phyloP scores from a whole-genome alignment of 2,888 invertebrate genomes.

The Cyrtodaria siliqua region DNA sequence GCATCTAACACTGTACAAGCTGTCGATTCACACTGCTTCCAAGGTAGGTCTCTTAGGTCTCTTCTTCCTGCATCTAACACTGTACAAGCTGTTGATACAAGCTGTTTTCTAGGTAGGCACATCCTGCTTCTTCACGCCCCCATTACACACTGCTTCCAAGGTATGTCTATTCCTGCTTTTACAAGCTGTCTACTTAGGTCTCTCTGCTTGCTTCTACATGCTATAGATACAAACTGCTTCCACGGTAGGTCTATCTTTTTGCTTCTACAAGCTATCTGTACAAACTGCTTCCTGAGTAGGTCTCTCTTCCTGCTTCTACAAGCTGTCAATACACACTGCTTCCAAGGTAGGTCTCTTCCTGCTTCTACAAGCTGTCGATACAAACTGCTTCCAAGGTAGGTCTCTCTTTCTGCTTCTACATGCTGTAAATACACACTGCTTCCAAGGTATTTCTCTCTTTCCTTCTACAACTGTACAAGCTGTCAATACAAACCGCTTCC shows the following conservation, averaged over 20 bases:
- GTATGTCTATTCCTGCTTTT: conserved; percentile 95
- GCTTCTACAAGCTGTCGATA: conserved; percentile 89
- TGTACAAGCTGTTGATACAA: too few relatives aligned
- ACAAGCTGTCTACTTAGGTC: conserved; percentile 87
- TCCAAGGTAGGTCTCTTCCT: conserved; percentile 94
- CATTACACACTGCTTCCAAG: conserved; percentile 94
- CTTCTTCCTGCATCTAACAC: too few relatives aligned
- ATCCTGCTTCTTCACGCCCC: conserved; percentile 93
- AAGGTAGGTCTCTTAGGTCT: too few relatives aligned
- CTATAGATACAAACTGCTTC: conserved; percentile 92
- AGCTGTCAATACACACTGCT: conserved; percentile 91
- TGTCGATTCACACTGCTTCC: too few relatives aligned
- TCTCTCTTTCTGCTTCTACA: conserved; percentile 96
- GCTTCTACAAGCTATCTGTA: too few relatives aligned
- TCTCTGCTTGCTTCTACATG: conserved; percentile 95
- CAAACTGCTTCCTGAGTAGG: too few relatives aligned
- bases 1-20: too few relatives aligned
- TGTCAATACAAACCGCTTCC: conserved; percentile 89
- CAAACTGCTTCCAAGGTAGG: conserved; percentile 94
- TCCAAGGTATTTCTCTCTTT: conserved; percentile 92
- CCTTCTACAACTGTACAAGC: conserved; percentile 92
- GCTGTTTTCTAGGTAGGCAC: too few relatives aligned
- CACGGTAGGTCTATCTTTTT: too few relatives aligned
- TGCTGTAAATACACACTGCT: conserved; percentile 91
- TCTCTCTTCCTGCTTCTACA: conserved; percentile 96